phyloP scores from a whole-genome alignment of 2,888 invertebrate genomes.

The Gastrophysa polygoni region DNA sequence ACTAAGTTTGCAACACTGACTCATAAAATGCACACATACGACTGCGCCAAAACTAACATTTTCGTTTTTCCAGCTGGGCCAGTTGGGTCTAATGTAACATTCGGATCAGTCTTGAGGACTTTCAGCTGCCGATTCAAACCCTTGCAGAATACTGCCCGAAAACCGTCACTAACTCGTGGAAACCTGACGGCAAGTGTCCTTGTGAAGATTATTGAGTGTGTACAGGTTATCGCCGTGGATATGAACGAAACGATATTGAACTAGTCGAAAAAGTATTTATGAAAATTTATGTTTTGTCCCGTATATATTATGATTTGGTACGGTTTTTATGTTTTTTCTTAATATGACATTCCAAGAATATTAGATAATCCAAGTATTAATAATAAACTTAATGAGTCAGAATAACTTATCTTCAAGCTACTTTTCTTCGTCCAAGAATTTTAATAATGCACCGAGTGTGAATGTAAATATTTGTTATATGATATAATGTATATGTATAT shows the following conservation, averaged over 20 bases:
- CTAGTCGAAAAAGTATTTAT: background rate
- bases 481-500: conserved; percentile 9
- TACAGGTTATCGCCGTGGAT: too few relatives aligned
- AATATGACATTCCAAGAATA: background rate
- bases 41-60: too few relatives aligned
- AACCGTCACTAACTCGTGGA: background rate
- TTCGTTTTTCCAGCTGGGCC: conserved; percentile 15
- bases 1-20: too few relatives aligned
- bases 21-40: too few relatives aligned
- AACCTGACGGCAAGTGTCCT: background rate
- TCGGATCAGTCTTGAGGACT: conserved; percentile 1
- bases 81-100: conserved; percentile 13
- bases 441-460: background rate
- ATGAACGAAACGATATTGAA: too few relatives aligned
- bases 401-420: background rate
- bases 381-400: background rate
- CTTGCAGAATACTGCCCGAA: background rate
- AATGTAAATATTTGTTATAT: conserved; percentile 15
- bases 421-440: background rate
- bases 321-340: background rate
- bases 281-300: too few relatives aligned
- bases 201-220: background rate
- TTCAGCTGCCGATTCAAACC: background rate
- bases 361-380: background rate
- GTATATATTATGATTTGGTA: background rate